Base-by-base conservation (phyloP, 2,797 vertebrate species). In the Diplodus sargus region DNA sequence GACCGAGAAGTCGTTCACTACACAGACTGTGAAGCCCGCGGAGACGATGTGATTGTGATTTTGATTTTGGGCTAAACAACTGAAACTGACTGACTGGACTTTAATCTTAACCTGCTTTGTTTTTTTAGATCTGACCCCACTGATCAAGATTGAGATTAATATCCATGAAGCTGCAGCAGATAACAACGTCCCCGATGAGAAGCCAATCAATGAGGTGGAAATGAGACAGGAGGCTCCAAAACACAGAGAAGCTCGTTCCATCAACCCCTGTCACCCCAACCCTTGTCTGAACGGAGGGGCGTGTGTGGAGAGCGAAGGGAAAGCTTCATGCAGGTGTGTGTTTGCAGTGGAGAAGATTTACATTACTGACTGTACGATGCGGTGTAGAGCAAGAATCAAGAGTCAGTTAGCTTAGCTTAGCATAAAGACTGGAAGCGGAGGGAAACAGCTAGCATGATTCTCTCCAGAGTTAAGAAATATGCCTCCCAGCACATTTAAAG, bases 241-340 rank as follows among this genome's bases (percentile, higher is more conserved):
- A 84, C 83, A 42, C 74, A 89, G 91, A 64, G 82, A 76, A 45
- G 52, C 72, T 0, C 87, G 91, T 2, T 84, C 89, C 5, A 47
- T 69, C 4, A 78, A 94, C 43, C 92, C 92, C 0, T 97, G 97
- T 83, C 81, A 89, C 17, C 95, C 95, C 4, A 96, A 96, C 78
- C 95, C 92, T 7, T 98, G 97, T 74, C 90, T 93, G 10, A 98
- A 98, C 3, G 94, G 94, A 0, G 97, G 97, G 12, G n/a, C 92
- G 58, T 98, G 97, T 79, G 93, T 96, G 82, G 92, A 85, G 0
- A 88, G 79, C 58, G 91, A 92, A 56, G 96, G 96, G 2, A 85
- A 61, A 89, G 93, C 94, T 4, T 94, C 86, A 54, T 98, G 97
- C 96, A 98, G 96, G 97, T 97, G 51, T 75, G 85, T 85, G 54